Evolutionary conservation across 2,888 invertebrate genomes (phyloP), one percentile per base, ranked within the genome.

Genomic region (Hemaris fuciformis): DNA sequence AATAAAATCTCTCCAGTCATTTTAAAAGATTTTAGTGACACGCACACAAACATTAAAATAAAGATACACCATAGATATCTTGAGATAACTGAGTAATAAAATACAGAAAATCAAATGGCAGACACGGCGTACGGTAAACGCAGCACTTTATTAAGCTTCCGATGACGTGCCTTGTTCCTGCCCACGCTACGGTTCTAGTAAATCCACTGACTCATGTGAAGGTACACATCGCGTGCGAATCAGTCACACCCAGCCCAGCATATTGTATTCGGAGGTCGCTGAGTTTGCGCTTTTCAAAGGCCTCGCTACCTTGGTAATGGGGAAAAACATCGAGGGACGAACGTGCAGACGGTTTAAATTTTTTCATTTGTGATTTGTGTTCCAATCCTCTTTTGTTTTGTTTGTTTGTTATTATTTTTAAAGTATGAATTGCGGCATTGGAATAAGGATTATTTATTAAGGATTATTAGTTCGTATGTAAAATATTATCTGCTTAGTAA

Each of bases 161-260:
- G 48, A 27, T n/a, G 48, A 48, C 27, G 45, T 57, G 27, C 25
- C 48, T 15, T 48, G 48, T 48, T 27, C 15, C 48, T 48, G 27
- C 48, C 57, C 59, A 64, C 61, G 60, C 60, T 57, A 34, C 59
- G 60, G 53, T 67, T 67, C 62, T 57, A 48, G 63, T 31, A 62
- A 68, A 66, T 23, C 34, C 42, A 59, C 62, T 67, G 64, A 68
- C 59, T 66, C 66, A 66, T 60, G 61, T 63, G 15, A 18, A n/a
- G 15, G 43, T 48, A 58, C 59, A 68, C 63, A 65, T 76, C 67
- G 76, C 77, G 74, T 76, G 77, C 31, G 25, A 42, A 22, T 59
- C 42, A 7, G 68, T 27, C 70, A 57, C 74, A 62, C 73, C 76
- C 65, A 62, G 64, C 57, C 62, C 62, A 61, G 38, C 62, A 61